These are phyloP conservation scores for Cisticola juncidis DNA, from an alignment of 2,113 vertebrate species.

Conservation along the genomic window DNA sequence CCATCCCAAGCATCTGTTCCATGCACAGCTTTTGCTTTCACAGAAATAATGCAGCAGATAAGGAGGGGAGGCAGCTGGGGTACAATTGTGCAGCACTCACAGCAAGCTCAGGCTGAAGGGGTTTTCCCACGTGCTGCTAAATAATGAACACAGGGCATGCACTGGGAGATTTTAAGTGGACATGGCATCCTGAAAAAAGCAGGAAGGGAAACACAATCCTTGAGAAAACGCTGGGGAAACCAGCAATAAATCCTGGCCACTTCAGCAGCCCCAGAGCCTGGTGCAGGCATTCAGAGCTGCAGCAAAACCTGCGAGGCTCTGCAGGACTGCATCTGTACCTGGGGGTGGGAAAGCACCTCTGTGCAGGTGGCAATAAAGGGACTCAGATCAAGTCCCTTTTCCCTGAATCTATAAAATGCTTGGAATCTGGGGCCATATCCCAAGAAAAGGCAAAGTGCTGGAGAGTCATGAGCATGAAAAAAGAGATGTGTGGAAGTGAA, in stretches of 20 bases:
- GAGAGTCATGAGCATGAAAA: background rate
- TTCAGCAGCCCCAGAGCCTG: background rate
- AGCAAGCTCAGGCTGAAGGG: constrained; percentile 14
- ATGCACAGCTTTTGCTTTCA: constrained; percentile 46
- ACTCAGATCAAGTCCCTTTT: background rate
- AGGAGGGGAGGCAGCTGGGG: constrained; percentile 45
- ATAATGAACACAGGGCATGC: background rate
- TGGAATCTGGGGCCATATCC: background rate
- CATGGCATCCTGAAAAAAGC: background rate
- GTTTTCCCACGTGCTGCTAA: background rate
- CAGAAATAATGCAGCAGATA: constrained; percentile 52
- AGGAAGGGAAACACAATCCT: background rate
- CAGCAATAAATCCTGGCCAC: background rate
- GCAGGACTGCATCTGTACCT: background rate
- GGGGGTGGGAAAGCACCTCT: background rate
- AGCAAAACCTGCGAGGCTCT: background rate
- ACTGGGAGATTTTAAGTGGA: background rate
- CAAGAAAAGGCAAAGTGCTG: background rate
- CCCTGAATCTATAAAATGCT: background rate
- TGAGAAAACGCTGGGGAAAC: background rate
- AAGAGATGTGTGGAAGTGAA: background rate
- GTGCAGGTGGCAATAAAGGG: background rate
- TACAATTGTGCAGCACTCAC: background rate
- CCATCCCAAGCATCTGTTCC: constrained; percentile 69
- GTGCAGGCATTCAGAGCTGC: background rate